Evolutionary conservation across 2,113 vertebrate species (phyloP), one percentile per base, ranked within the genome.

Genomic region (Seriola quinqueradiata): DNA sequence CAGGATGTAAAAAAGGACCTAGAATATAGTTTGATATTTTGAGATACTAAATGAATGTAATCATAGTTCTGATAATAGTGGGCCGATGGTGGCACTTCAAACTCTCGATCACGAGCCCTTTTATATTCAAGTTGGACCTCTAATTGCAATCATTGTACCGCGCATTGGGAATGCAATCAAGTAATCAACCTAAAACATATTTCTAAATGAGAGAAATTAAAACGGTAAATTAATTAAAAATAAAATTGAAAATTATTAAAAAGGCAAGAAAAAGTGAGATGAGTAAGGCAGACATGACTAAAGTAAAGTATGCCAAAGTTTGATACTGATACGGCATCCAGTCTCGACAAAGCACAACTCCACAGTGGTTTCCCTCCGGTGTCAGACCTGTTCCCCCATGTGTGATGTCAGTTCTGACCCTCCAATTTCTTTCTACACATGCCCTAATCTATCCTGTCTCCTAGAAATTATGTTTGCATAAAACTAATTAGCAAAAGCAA

Each of bases 61-160:
- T 28, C 9, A 28, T 28, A 12, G 38, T 0, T 60, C 1, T 75
- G 0, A 10, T 17, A 28, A 69, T 25, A 60, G 16, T 32, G 11
- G 38, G 6, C 3, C 70, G 34, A 55, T 58, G 16, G 40, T 66
- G 13, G 11, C 13, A 16, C 13, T 42, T 16, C 38, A 10, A 70
- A 10, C 12, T 8, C 4, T 9, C n/a, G 52, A 44, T 61, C 44
- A 75, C 17, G 34, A 3, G 16, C 34, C 17, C 23, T 42, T 42
- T 81, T 68, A 32, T 23, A 42, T 23, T 74, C 17, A 68, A 42
- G 23, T 42, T 50, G 63, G 32, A 59, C 28, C 9, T 59, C 28
- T 74, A 81, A 75, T 69, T 69, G 64, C 64, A 70, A 75, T 75
- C 55, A 81, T 25, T 69, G 64, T 14, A 69, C 6, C 32, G 28